A percentile compares a stretch with the other conserved stretches of the same genome.
Evolutionary conservation across 2,113 vertebrate genomes (phyloP).

Genomic region (Gopherus evgoodei): DNA sequence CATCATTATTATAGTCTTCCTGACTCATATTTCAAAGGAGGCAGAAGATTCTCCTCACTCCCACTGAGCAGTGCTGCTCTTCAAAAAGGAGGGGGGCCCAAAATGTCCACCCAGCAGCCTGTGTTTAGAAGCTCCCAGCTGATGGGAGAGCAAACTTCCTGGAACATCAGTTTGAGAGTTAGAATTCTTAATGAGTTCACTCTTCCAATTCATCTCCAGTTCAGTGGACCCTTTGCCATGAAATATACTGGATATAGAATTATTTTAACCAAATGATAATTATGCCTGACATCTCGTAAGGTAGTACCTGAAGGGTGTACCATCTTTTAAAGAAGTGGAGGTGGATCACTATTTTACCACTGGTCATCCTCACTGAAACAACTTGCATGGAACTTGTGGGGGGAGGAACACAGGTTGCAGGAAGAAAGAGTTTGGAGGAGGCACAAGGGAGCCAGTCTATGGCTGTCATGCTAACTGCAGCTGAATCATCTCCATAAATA

Average conservation of each 20-base stretch:
- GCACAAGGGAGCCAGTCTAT: not conserved
- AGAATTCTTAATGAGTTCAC: not conserved
- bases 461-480: not conserved
- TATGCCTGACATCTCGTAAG: not conserved
- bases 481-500: not conserved
- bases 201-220: not conserved
- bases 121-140: not conserved
- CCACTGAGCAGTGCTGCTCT: rapidly evolving
- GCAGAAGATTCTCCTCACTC: not conserved
- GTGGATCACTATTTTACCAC: not conserved
- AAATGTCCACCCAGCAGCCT: not conserved
- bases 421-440: not conserved
- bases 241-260: not conserved
- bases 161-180: not conserved
- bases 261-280: not conserved
- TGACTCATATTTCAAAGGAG: not conserved
- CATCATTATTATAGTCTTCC: not conserved
- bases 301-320: not conserved
- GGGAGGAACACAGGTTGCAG: not conserved
- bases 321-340: not conserved
- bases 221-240: not conserved
- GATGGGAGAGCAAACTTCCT: not conserved
- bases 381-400: not conserved
- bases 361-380: not conserved
- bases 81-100: not conserved